Evolutionary conservation across 2,113 vertebrate species (phyloP).

Genomic region (Hypanus sabinus): DNA sequence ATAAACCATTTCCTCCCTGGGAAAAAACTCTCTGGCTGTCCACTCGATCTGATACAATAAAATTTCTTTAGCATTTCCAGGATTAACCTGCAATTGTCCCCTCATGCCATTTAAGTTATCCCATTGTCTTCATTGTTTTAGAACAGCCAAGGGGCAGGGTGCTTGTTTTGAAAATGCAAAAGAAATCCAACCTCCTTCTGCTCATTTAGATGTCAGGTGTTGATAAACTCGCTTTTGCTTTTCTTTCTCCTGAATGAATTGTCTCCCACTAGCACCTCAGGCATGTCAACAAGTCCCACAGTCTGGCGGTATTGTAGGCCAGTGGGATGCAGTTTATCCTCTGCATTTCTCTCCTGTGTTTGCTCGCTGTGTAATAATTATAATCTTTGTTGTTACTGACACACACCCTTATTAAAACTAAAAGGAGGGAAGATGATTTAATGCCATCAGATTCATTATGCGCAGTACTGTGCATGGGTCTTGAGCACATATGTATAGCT

Average conservation of each 20-base stretch:
- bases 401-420: not conserved
- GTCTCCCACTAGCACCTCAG: not conserved
- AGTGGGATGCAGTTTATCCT: not conserved
- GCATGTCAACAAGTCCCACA: not conserved
- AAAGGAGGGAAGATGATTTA: too few relatives aligned
- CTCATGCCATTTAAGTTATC: not conserved
- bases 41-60: not conserved
- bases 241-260: not conserved
- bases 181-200: conserved; percentile 12
- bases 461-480: too few relatives aligned
- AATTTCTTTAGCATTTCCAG: not conserved
- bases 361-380: too few relatives aligned
- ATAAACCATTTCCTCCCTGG: too few relatives aligned
- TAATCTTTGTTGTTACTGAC: not conserved
- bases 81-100: conserved; percentile 8
- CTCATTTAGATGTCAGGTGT: not conserved
- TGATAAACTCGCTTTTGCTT: not conserved
- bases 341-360: not conserved
- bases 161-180: conserved; percentile 14
- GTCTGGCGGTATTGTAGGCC: not conserved
- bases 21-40: too few relatives aligned
- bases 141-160: not conserved
- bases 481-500: too few relatives aligned
- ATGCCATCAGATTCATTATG: too few relatives aligned
- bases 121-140: not conserved